These are phyloP conservation scores for Diceros bicornis DNA, from an alignment of 2,797 vertebrate species.

Conservation along the genomic window DNA sequence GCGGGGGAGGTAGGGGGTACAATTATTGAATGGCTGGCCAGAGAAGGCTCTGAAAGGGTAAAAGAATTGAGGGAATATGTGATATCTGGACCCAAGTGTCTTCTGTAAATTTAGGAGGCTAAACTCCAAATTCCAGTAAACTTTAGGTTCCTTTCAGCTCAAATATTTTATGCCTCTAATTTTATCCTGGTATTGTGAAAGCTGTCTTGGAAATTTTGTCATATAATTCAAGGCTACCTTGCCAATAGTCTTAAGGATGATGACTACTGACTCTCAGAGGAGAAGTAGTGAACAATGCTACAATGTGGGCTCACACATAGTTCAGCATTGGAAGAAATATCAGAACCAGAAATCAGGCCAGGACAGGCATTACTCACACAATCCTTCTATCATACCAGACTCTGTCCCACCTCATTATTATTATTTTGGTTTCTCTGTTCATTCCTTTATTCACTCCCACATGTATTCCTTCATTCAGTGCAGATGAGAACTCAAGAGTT, in stretches of 20 bases:
- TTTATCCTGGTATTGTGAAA: not conserved
- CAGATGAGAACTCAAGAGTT: not conserved
- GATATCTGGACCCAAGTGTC: not conserved
- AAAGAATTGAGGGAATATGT: not conserved
- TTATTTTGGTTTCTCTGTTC: not conserved
- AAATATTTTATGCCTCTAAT: not conserved
- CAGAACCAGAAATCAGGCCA: not conserved
- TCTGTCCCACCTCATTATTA: not conserved
- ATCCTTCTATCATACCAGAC: too few species aligned
- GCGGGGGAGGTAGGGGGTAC: not conserved
- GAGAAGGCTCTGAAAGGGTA: constrained; percentile 2
- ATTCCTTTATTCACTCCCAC: not conserved
- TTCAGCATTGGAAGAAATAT: not conserved
- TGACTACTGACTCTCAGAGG: not conserved
- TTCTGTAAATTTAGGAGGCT: not conserved
- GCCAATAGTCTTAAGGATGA: not conserved
- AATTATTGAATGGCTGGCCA: not conserved
- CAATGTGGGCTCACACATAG: too few species aligned
- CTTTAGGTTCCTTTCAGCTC: not conserved
- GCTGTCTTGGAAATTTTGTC: not conserved
- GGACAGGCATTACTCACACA: not conserved
- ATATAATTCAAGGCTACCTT: not conserved
- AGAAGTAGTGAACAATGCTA: not conserved
- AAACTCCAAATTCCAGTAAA: not conserved
- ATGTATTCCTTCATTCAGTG: not conserved